A percentile compares a stretch with the other conserved stretches of the same genome.
phyloP scores from a whole-genome alignment of 2,113 vertebrate species.

The Diadophis punctatus region DNA sequence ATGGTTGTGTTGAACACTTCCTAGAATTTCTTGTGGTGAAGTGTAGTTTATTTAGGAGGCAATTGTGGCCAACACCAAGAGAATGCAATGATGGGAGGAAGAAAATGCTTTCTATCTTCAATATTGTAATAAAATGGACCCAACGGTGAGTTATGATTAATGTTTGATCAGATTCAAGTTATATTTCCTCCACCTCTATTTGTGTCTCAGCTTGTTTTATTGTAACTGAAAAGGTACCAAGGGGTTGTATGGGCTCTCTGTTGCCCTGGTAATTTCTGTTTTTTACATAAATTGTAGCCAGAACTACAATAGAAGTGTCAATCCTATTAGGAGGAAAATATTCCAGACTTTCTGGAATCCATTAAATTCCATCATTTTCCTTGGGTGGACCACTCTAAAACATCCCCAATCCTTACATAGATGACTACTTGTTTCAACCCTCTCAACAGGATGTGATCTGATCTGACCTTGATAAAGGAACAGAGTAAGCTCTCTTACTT shows the following conservation, averaged over 20 bases:
- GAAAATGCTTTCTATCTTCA: not conserved
- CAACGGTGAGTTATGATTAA: not conserved
- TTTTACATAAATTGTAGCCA: not conserved
- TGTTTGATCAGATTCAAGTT: not conserved
- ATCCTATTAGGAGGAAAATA: not conserved
- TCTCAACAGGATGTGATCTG: not conserved
- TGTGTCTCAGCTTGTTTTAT: not conserved
- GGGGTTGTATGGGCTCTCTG: not conserved
- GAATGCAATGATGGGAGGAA: not conserved
- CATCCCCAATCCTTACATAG: not conserved
- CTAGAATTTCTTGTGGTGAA: not conserved
- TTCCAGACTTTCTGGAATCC: not conserved
- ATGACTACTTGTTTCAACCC: not conserved
- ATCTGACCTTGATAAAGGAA: not conserved
- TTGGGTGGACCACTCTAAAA: not conserved
- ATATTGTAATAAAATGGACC: not conserved
- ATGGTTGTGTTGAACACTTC: not conserved
- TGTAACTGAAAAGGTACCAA: not conserved
- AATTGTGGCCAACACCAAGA: not conserved
- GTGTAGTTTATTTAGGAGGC: not conserved
- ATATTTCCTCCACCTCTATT: not conserved
- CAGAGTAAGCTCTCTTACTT: not conserved
- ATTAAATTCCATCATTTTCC: not conserved
- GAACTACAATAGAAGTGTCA: not conserved
- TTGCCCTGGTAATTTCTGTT: not conserved